phyloP scores from a whole-genome alignment of 2,113 vertebrate genomes.

The Cephalopterus ornatus region DNA sequence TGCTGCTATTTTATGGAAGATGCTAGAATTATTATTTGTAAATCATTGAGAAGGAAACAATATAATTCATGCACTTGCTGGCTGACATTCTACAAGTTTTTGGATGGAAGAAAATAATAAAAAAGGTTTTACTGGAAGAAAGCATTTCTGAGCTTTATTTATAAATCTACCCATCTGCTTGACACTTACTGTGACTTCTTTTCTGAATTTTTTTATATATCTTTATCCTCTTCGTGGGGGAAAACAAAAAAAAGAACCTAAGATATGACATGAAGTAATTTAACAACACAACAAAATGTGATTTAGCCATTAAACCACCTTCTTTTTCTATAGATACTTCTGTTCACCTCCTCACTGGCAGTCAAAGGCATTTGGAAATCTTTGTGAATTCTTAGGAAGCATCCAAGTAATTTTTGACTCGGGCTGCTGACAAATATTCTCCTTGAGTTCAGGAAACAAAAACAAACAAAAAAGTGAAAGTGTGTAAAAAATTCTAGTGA shows the following conservation, averaged over 20 bases:
- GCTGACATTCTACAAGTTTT: not conserved
- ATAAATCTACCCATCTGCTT: not conserved
- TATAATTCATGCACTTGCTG: not conserved
- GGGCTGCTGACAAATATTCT: not conserved
- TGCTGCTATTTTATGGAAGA: not conserved
- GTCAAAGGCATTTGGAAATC: not conserved
- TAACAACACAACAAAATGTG: not conserved
- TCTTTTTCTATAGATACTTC: not conserved
- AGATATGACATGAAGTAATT: not conserved
- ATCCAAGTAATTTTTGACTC: not conserved
- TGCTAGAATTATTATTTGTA: not conserved
- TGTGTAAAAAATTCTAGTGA: not conserved
- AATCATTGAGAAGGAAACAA: not conserved
- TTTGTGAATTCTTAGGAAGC: not conserved
- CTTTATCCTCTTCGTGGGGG: not conserved
- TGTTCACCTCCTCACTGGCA: not conserved
- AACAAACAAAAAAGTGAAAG: not conserved
- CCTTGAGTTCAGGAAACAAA: not conserved
- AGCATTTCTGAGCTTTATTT: not conserved
- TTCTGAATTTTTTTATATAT: not conserved
- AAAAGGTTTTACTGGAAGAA: not conserved
- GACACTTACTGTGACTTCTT: not conserved
- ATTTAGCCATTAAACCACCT: not conserved
- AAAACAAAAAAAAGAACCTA: not conserved
- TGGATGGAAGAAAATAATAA: not conserved